Conservation (phyloP, 2,113 vertebrate species). For the Sinocyclocheilus rhinocerous region DNA sequence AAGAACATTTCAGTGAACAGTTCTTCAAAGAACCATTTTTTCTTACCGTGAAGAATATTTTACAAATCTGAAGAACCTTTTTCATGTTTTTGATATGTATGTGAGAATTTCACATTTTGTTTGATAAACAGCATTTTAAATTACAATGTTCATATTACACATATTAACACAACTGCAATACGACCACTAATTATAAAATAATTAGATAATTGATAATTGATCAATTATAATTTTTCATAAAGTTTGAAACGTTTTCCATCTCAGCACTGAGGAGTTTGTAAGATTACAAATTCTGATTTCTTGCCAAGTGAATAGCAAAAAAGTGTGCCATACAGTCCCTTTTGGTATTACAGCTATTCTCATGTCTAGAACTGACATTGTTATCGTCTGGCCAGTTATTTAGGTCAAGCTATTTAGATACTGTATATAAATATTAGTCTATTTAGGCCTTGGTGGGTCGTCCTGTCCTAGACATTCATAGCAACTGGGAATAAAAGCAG, state of each 20-base stretch:
- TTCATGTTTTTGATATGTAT: no score
- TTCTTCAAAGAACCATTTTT: no score
- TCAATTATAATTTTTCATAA: no score
- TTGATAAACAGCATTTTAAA: no score
- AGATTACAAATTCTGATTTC: neutral
- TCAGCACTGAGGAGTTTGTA: neutral
- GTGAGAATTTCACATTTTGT: no score
- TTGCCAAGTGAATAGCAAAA: neutral
- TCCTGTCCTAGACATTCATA: slow-evolving; percentile 58
- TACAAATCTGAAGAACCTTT: no score
- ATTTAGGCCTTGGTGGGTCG: slow-evolving; percentile 53
- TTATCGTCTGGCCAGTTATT: slow-evolving; percentile 53
- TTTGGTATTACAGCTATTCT: slow-evolving; percentile 23
- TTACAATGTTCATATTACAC: no score
- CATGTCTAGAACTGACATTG: slow-evolving; percentile 44
- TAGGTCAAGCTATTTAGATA: slow-evolving; percentile 58
- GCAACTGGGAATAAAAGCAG: slow-evolving; percentile 54
- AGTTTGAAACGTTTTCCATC: neutral
- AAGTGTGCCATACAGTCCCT: neutral
- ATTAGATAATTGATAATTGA: no score
- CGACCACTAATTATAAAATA: neutral
- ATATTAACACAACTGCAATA: neutral
- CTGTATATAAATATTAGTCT: slow-evolving; percentile 59
- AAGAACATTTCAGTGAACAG: no score
- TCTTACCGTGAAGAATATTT: no score